Evolutionary conservation across 2,888 invertebrate species (phyloP), one percentile per base, ranked within the genome.

Genomic region (Stenchaetothrips biformis): DNA sequence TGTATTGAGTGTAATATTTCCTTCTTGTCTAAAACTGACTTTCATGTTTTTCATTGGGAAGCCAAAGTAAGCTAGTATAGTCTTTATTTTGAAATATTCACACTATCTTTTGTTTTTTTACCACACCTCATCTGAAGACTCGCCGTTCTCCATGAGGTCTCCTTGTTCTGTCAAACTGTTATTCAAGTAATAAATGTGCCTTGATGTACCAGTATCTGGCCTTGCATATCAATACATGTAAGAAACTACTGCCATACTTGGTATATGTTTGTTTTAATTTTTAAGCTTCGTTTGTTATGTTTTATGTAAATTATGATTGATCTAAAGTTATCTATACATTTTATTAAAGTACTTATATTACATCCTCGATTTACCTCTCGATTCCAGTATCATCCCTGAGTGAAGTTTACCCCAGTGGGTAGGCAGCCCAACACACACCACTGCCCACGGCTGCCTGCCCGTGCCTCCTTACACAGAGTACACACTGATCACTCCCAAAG

Each of bases 301-400:
- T 74, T 74, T 74, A 25, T 74, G 67, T 74, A 74, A 74, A 74
- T 74, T 21, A 74, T 74, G 67, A 59, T 59, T 59, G 59, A 74
- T 74, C 67, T 74, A 74, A 74, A 74, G 67, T 74, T 74, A 74
- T 74, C 21, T 25, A 74, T 74, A 74, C 67, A 74, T 74, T 74
- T 74, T 74, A 74, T 74, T 74, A 74, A 74, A 74, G 25, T 74
- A 74, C 67, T 21, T 74, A 37, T 25, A 74, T 74, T 25, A 25
- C 25, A 25, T 74, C 67, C 37, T 37, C 37, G 37, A 37, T 37
- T 37, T 37, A 37, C 37, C 37, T 37, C 37, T 37, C 37, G 4
- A 37, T 37, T 37, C 37, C 37, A 4, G 37, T 4, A 37, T 37
- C 37, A 37, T 37, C 37, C 37, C 37, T 4, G 4, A 37, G n/a